Conservation (phyloP, 2,797 vertebrate genomes). For the Apogon hyalosoma region DNA sequence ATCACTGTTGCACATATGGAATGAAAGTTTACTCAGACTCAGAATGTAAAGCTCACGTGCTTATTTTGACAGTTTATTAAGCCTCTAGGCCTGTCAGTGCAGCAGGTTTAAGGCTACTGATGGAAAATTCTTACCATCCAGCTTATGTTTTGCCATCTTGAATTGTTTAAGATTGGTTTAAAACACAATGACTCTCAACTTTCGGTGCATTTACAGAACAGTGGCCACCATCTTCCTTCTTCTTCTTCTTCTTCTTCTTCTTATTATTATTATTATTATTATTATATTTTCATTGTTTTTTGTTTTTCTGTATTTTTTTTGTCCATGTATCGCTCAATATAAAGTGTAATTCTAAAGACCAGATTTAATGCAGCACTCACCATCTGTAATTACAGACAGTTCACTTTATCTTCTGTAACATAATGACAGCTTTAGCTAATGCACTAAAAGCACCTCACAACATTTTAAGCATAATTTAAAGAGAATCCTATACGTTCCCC, state of each 20-base stretch:
- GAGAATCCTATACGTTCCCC: constrained; percentile 34
- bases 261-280: too few species aligned
- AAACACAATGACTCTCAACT: constrained; percentile 72
- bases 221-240: too few species aligned
- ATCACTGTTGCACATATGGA: not conserved
- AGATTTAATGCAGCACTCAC: not conserved
- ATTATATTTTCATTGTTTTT: too few species aligned
- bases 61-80: constrained; percentile 3
- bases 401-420: constrained; percentile 1
- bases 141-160: constrained; percentile 63
- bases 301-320: too few species aligned
- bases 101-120: constrained; percentile 68
- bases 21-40: not conserved
- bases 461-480: constrained; percentile 14
- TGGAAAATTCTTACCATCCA: constrained; percentile 72
- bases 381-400: not conserved
- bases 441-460: not conserved
- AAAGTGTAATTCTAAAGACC: too few species aligned
- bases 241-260: too few species aligned
- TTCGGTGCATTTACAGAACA: constrained; percentile 40
- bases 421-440: constrained; percentile 5
- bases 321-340: too few species aligned
- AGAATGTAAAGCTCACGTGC: not conserved
- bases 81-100: constrained; percentile 30
- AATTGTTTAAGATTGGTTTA: constrained; percentile 16